A percentile compares a stretch with the other conserved stretches of the same genome.
Evolutionary conservation across 2,797 vertebrate genomes (phyloP).

Genomic region (Rhinoraja longicauda): DNA sequence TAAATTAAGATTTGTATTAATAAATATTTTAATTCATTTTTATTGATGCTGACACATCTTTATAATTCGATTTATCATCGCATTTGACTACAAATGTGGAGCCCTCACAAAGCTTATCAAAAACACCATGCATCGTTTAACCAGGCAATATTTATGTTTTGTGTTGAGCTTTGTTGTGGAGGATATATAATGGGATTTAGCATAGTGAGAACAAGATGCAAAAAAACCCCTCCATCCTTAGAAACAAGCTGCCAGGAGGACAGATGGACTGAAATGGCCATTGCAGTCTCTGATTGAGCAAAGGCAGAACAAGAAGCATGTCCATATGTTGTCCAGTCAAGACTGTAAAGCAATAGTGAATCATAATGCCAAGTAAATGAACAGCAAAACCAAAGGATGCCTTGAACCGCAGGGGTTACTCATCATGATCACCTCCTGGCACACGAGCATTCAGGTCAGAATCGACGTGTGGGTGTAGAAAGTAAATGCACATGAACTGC

Average conservation of each 20-base stretch:
- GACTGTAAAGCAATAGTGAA: neutral
- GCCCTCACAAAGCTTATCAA: neutral
- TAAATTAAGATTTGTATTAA: neutral
- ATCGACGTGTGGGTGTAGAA: neutral
- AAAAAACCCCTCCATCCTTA: neutral
- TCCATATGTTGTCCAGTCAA: neutral
- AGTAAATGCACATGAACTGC: neutral
- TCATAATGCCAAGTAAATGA: neutral
- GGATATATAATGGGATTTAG: neutral
- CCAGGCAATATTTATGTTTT: neutral
- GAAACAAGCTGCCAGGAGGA: neutral
- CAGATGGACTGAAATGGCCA: neutral
- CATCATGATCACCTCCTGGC: slow-evolving; percentile 34
- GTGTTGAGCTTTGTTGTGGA: neutral
- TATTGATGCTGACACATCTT: neutral
- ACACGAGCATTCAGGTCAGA: slow-evolving; percentile 29
- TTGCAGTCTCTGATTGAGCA: neutral
- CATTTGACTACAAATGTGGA: neutral
- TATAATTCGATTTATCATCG: neutral
- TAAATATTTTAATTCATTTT: neutral
- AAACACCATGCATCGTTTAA: neutral
- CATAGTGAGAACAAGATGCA: neutral
- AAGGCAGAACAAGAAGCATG: neutral
- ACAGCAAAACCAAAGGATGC: neutral
- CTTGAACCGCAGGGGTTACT: neutral